phyloP scores from a whole-genome alignment of 1,140 invertebrate genomes.

The Diprion similis region DNA sequence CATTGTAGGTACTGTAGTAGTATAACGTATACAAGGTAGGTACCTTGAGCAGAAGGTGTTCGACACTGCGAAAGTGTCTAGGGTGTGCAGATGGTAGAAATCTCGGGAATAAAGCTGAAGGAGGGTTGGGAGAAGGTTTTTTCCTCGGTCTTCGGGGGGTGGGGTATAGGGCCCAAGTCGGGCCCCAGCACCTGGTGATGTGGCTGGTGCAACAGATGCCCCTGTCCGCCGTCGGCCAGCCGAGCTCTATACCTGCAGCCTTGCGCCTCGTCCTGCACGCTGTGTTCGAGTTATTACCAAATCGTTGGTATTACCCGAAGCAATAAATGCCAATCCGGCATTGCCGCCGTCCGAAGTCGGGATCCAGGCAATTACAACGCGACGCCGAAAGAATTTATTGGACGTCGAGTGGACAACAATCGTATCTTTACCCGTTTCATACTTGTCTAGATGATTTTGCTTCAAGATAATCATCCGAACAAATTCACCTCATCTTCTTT shows the following conservation, averaged over 20 bases:
- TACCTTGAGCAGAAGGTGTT: not conserved
- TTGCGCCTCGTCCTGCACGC: not conserved
- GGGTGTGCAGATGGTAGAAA: constrained; percentile 57
- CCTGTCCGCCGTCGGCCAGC: constrained; percentile 19
- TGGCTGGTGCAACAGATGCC: constrained; percentile 35
- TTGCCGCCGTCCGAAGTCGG: constrained; percentile 27
- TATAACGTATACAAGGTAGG: too few relatives aligned
- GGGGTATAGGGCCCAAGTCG: constrained; percentile 24
- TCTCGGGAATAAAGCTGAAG: constrained; percentile 50
- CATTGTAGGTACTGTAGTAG: too few relatives aligned
- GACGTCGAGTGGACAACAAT: too few relatives aligned
- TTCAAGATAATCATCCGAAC: too few relatives aligned
- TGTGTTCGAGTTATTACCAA: not conserved
- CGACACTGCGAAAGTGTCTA: constrained; percentile 14
- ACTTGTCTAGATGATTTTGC: too few relatives aligned
- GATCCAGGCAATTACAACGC: not conserved
- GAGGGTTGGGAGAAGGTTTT: constrained; percentile 30
- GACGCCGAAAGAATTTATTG: too few relatives aligned
- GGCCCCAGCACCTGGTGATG: constrained; percentile 53
- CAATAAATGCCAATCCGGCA: constrained; percentile 42
- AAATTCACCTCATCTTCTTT: too few relatives aligned
- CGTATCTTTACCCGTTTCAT: too few relatives aligned
- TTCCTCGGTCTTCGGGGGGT: constrained; percentile 41
- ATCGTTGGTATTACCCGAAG: constrained; percentile 8
- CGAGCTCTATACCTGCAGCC: constrained; percentile 1